Percentiles rank a stretch among this genome's conserved stretches.
These are phyloP conservation scores for Chromobotia macracanthus DNA, from an alignment of 2,797 vertebrate genomes.

Conservation along the genomic window DNA sequence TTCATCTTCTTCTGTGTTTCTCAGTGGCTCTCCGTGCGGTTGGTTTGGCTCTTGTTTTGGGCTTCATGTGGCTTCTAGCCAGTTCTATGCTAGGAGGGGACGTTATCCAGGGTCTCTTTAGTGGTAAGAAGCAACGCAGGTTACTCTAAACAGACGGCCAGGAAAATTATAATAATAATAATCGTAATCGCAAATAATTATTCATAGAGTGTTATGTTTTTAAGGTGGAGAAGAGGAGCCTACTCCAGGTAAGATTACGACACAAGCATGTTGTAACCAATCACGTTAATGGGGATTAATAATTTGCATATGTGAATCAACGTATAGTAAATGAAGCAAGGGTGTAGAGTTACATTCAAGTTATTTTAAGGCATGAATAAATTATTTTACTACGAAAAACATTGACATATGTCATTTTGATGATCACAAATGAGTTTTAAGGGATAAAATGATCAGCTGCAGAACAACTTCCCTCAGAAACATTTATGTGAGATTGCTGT, in stretches of 20 bases:
- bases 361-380: too few relatives aligned
- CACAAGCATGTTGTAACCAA: too few relatives aligned
- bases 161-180: neutral
- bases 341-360: too few relatives aligned
- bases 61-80: constrained; percentile 84
- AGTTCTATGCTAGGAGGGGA: constrained; percentile 81
- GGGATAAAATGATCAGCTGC: too few relatives aligned
- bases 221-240: constrained; percentile 77
- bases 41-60: constrained; percentile 78
- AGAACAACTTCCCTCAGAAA: neutral
- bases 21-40: constrained; percentile 82
- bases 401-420: too few relatives aligned
- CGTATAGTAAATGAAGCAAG: too few relatives aligned
- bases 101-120: constrained; percentile 77
- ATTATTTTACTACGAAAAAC: too few relatives aligned
- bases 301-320: too few relatives aligned
- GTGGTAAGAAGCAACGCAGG: constrained; percentile 72
- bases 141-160: neutral
- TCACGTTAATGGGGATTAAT: too few relatives aligned
- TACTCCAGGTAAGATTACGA: constrained; percentile 75
- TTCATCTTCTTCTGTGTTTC: constrained; percentile 6
- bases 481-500: neutral
- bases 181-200: neutral
- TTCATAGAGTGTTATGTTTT: neutral
- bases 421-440: too few relatives aligned